Conservation (phyloP, 1,140 invertebrate species). For the Camponotus pennsylvanicus region DNA sequence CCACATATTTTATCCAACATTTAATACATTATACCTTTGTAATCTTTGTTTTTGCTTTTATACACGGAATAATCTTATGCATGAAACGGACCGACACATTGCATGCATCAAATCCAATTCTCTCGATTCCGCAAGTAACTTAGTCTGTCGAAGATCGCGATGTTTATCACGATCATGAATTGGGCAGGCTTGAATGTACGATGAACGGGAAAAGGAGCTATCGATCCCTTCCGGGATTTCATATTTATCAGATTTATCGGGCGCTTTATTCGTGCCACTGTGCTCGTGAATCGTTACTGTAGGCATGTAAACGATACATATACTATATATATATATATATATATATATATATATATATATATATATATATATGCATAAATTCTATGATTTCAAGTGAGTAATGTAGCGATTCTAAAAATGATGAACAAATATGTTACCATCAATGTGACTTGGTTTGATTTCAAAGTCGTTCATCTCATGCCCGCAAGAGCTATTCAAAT, state of each 20-base stretch:
- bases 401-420: background rate
- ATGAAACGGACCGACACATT: conserved; percentile 62
- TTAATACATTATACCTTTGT: conserved; percentile 63
- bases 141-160: conserved; percentile 79
- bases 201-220: conserved; percentile 63
- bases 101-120: conserved; percentile 68
- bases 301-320: conserved; percentile 69
- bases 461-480: conserved; percentile 78
- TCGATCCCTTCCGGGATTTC: conserved; percentile 69
- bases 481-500: conserved; percentile 77
- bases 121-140: conserved; percentile 80
- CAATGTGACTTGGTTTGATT: conserved; percentile 63
- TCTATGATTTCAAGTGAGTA: background rate
- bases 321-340: background rate
- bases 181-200: conserved; percentile 80
- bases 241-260: conserved; percentile 67
- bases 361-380: conserved; percentile 2
- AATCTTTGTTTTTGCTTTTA: conserved; percentile 39
- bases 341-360: background rate
- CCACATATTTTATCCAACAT: background rate
- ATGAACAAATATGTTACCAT: conserved; percentile 72
- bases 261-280: conserved; percentile 72
- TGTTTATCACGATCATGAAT: conserved; percentile 76
- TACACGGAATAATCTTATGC: conserved; percentile 73
- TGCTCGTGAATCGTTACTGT: conserved; percentile 77